Percentiles rank a stretch among this genome's conserved stretches.
These are phyloP conservation scores for Pantherophis guttatus DNA, from an alignment of 2,113 vertebrate species.

Conservation along the genomic window DNA sequence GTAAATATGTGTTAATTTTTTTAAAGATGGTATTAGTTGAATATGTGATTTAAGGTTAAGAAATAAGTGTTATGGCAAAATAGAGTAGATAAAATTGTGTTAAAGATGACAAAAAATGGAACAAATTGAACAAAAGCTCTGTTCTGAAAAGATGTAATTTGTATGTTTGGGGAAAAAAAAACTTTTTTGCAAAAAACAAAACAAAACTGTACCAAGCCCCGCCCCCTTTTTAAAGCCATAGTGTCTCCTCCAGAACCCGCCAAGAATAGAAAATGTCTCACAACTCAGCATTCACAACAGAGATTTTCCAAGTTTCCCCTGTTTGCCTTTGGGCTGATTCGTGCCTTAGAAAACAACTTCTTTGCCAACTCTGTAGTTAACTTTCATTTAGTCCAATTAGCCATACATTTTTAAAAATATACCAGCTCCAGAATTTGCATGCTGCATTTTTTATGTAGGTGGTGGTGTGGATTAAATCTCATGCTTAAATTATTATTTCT, in stretches of 20 bases:
- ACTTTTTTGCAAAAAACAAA: no score
- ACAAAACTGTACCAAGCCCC: background rate
- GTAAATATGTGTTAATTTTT: no score
- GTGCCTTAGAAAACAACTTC: conserved; percentile 25
- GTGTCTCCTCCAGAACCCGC: background rate
- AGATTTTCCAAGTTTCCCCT: conserved; percentile 30
- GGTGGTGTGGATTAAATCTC: conserved; percentile 19
- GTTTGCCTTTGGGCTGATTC: conserved; percentile 29
- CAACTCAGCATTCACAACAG: conserved; percentile 9
- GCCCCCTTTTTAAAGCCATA: background rate
- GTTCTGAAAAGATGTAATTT: no score
- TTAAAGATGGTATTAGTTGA: no score
- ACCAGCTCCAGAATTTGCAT: conserved; percentile 2
- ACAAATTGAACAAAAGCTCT: no score
- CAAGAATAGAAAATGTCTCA: conserved; percentile 18
- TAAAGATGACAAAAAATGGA: no score
- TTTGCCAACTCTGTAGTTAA: conserved; percentile 5
- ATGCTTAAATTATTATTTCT: conserved; percentile 13
- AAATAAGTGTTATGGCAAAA: no score
- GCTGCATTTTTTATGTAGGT: conserved; percentile 14
- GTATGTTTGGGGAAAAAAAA: no score
- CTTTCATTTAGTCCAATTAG: conserved; percentile 42
- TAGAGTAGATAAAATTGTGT: no score
- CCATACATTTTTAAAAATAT: background rate
- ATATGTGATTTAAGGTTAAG: no score